Evolutionary conservation across 2,113 vertebrate species (phyloP).

Genomic region (Callithrix jacchus): DNA sequence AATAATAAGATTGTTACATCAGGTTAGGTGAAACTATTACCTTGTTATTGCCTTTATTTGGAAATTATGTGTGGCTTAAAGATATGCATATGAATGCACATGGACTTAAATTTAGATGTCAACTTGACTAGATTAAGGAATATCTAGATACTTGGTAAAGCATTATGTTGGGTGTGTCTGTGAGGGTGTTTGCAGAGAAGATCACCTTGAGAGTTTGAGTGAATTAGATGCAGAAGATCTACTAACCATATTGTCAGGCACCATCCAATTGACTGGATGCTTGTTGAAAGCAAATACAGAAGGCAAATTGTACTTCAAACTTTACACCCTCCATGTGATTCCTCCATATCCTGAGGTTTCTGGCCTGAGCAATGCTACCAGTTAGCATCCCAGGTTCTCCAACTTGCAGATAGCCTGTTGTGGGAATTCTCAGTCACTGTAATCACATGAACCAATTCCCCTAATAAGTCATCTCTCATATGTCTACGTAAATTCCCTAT

Average conservation of each 20-base stretch:
- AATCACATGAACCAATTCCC: not conserved
- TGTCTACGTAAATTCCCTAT: not conserved
- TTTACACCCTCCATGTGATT: too few relatives aligned
- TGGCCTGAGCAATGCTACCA: not conserved
- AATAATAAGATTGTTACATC: not conserved
- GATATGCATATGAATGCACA: not conserved
- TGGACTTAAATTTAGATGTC: not conserved
- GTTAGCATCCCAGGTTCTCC: not conserved
- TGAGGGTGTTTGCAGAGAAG: not conserved
- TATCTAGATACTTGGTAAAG: not conserved
- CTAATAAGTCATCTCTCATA: not conserved
- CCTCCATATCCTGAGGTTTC: not conserved
- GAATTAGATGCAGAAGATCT: not conserved
- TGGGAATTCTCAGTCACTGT: not conserved
- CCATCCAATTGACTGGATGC: not conserved
- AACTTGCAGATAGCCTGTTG: not conserved
- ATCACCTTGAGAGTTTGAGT: not conserved
- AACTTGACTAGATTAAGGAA: not conserved
- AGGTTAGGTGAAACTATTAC: not conserved
- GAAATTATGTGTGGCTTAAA: not conserved
- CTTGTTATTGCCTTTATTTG: not conserved
- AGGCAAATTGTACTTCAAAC: not conserved
- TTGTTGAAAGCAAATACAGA: not conserved
- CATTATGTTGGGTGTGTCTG: not conserved
- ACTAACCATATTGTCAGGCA: not conserved